A percentile compares a stretch with the other conserved stretches of the same genome.
Evolutionary conservation across 1,140 invertebrate genomes (phyloP).

Genomic region (Mylabris phalerata): DNA sequence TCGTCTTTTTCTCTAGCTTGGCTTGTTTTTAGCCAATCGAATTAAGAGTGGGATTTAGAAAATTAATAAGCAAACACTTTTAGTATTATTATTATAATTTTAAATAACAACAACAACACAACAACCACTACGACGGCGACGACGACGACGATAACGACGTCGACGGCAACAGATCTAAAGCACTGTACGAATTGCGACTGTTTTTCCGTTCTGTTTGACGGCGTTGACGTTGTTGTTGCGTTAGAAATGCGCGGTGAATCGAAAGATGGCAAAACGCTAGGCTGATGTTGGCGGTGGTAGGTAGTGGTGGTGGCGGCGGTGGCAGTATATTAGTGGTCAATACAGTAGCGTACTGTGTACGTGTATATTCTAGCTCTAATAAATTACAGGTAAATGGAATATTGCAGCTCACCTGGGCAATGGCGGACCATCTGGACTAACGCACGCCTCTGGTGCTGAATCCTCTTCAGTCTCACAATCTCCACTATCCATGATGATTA

Average conservation of each 20-base stretch:
- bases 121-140: no score
- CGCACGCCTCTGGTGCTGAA: constrained; percentile 36
- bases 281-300: neutral
- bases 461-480: constrained; percentile 38
- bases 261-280: neutral
- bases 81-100: no score
- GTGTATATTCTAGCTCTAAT: no score
- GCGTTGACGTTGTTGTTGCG: neutral
- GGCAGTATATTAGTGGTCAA: neutral
- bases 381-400: no score
- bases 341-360: constrained; percentile 8
- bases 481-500: constrained; percentile 26
- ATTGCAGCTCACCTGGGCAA: constrained; percentile 31
- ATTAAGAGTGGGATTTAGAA: no score
- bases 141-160: neutral
- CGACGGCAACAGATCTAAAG: neutral
- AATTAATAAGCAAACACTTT: no score
- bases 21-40: no score
- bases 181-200: neutral
- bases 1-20: neutral
- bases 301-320: neutral
- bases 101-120: no score
- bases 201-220: neutral
- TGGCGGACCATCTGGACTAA: constrained; percentile 31
- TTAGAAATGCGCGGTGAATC: no score